These are phyloP conservation scores for Lapara coniferarum DNA, from an alignment of 2,888 invertebrate genomes.

Conservation along the genomic window DNA sequence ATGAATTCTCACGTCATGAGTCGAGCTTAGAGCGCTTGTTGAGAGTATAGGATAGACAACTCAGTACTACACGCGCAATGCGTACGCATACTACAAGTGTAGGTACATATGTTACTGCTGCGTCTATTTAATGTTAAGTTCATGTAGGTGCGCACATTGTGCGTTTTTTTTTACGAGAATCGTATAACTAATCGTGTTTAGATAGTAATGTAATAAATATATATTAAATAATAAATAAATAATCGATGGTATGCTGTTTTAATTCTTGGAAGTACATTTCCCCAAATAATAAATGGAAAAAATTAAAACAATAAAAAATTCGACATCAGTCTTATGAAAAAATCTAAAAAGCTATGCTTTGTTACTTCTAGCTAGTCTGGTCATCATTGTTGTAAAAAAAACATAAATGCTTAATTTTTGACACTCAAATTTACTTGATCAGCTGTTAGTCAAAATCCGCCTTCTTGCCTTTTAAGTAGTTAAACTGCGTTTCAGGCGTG, in stretches of 20 bases:
- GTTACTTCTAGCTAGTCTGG: too few relatives aligned
- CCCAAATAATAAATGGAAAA: neutral
- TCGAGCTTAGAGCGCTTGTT: neutral
- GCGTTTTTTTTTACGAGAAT: constrained; percentile 19
- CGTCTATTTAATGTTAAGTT: constrained; percentile 6
- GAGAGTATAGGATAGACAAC: neutral
- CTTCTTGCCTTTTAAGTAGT: too few relatives aligned
- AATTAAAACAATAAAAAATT: neutral
- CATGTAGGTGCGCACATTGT: constrained; percentile 5
- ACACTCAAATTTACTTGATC: too few relatives aligned
- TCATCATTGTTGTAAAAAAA: too few relatives aligned
- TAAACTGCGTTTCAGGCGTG: too few relatives aligned
- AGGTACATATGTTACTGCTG: neutral
- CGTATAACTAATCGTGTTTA: constrained; percentile 21
- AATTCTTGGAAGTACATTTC: neutral
- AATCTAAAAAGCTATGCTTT: too few relatives aligned
- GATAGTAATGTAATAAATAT: neutral
- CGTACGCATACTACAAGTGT: neutral
- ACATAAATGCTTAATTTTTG: too few relatives aligned
- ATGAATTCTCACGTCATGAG: neutral
- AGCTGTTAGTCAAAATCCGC: too few relatives aligned
- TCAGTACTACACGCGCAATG: neutral
- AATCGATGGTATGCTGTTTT: neutral
- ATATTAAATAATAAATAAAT: constrained; percentile 17
- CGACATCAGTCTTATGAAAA: too few relatives aligned